Evolutionary conservation across 2,888 invertebrate species (phyloP).

Genomic region (Diarsia brunnea): DNA sequence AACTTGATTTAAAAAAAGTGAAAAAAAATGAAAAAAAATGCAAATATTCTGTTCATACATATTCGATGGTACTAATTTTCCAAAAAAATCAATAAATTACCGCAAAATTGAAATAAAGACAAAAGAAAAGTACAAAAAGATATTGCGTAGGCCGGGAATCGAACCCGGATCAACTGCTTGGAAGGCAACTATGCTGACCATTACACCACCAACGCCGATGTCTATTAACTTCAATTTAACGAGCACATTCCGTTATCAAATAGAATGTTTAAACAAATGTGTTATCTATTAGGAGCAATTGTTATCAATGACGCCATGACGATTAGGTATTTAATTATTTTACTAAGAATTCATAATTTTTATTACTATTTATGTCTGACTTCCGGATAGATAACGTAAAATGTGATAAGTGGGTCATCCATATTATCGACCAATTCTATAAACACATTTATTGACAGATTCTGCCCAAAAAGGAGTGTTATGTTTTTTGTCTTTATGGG

Average conservation of each 20-base stretch:
- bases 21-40: too few species aligned
- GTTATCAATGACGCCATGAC: constrained; percentile 26
- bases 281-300: constrained; percentile 33
- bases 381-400: background rate
- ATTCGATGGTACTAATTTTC: background rate
- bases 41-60: background rate
- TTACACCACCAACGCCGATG: constrained; percentile 89
- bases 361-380: background rate
- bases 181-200: constrained; percentile 91
- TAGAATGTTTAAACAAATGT: constrained; percentile 23
- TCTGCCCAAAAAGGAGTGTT: background rate
- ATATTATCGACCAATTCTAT: background rate
- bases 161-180: constrained; percentile 91
- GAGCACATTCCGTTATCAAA: background rate
- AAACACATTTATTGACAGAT: background rate
- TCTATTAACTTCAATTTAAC: accelerated
- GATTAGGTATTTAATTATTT: background rate
- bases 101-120: background rate
- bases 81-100: background rate
- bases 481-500: background rate
- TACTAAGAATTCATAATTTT: background rate
- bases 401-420: background rate
- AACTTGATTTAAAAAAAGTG: background rate
- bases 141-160: constrained; percentile 90
- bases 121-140: constrained; percentile 61